Percentiles rank a stretch among this genome's conserved stretches.
Conservation (phyloP, 2,888 invertebrate species). For the Cantharis nigra region DNA sequence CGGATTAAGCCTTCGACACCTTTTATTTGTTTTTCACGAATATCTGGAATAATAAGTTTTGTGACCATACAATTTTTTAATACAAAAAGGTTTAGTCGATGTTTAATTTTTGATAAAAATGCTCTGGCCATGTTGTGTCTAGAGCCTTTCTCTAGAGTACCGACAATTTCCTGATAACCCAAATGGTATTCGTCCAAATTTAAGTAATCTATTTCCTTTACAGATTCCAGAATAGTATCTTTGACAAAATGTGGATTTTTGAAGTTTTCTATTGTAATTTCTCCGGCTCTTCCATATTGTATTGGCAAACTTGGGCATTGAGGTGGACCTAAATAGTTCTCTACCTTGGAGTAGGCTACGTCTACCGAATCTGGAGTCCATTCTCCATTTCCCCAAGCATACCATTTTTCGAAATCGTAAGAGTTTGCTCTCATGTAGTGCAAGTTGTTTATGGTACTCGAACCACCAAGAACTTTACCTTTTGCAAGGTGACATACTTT, state of each 20-base stretch:
- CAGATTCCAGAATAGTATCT: slow-evolving; percentile 62
- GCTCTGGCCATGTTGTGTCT: slow-evolving; percentile 52
- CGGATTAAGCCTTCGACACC: slow-evolving; percentile 53
- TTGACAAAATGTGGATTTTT: slow-evolving; percentile 25
- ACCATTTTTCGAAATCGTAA: slow-evolving; percentile 83
- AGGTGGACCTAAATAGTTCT: slow-evolving; percentile 48
- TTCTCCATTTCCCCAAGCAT: slow-evolving; percentile 75
- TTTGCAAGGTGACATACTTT: slow-evolving; percentile 51
- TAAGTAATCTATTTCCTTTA: slow-evolving; percentile 82
- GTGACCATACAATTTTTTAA: slow-evolving; percentile 59
- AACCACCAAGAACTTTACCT: slow-evolving; percentile 59
- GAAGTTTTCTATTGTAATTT: slow-evolving; percentile 23
- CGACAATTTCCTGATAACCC: slow-evolving; percentile 35
- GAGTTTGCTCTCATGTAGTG: slow-evolving; percentile 61
- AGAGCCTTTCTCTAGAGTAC: slow-evolving; percentile 48
- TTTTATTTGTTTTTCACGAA: slow-evolving; percentile 41
- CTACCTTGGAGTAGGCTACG: slow-evolving; percentile 79
- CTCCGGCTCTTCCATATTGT: slow-evolving; percentile 23
- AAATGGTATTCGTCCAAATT: slow-evolving; percentile 55
- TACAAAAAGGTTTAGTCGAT: slow-evolving; percentile 62
- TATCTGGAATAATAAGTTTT: slow-evolving; percentile 4
- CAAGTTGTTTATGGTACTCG: slow-evolving; percentile 58
- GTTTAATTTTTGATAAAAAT: slow-evolving; percentile 54
- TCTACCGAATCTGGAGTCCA: slow-evolving; percentile 77
- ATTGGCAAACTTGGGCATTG: slow-evolving; percentile 1